These are phyloP conservation scores for Cataglyphis rosenhaueri DNA, from an alignment of 2,888 invertebrate species.

Conservation along the genomic window DNA sequence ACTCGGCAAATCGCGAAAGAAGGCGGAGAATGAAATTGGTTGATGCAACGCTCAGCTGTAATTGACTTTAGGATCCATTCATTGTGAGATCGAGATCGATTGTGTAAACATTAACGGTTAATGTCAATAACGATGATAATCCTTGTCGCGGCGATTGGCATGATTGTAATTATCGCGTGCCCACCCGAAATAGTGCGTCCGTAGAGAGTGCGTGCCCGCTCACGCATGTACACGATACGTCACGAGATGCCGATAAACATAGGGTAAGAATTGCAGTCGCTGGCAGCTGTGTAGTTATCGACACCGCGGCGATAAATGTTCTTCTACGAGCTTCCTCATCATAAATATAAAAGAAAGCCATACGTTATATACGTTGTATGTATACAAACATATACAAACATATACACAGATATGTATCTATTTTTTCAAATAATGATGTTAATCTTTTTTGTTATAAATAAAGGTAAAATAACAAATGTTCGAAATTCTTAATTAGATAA, in stretches of 20 bases:
- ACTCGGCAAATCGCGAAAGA: slow-evolving; percentile 55
- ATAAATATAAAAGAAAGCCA: slow-evolving; percentile 1
- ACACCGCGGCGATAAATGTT: neutral
- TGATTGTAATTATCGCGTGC: slow-evolving; percentile 66
- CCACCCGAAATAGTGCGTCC: slow-evolving; percentile 28
- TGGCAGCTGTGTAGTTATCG: slow-evolving; percentile 52
- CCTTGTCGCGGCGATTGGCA: slow-evolving; percentile 16
- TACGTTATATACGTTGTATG: neutral
- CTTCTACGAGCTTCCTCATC: neutral
- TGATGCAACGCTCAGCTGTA: slow-evolving; percentile 39
- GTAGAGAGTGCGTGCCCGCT: slow-evolving; percentile 46
- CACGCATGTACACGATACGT: slow-evolving; percentile 24
- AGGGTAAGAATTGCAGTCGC: slow-evolving; percentile 72
- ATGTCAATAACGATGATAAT: slow-evolving; percentile 54
- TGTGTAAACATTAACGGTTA: slow-evolving; percentile 71
- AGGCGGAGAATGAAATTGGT: slow-evolving; percentile 48
- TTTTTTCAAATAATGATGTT: neutral
- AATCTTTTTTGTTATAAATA: neutral
- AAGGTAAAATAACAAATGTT: neutral
- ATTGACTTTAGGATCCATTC: slow-evolving; percentile 74
- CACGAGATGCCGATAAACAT: slow-evolving; percentile 70
- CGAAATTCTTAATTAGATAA: neutral
- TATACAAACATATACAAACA: neutral
- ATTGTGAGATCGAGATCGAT: slow-evolving; percentile 63
- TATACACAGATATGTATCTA: neutral